Evolutionary conservation across 2,888 invertebrate genomes (phyloP), one percentile per base, ranked within the genome.

Genomic region (Nomada fabriciana): DNA sequence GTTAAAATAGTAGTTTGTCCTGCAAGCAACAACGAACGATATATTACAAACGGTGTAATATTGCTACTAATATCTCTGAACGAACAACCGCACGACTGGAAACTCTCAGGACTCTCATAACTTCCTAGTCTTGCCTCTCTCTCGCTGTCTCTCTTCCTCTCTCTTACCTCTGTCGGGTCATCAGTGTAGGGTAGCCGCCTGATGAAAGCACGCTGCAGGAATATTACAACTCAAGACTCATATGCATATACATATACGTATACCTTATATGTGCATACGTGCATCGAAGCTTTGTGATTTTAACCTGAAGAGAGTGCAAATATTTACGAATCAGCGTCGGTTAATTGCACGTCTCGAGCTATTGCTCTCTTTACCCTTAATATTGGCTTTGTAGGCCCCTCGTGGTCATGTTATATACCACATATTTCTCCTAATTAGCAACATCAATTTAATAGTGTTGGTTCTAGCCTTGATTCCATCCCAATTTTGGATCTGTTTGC

Each of bases 51-150:
- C 81, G 73, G 65, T 79, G 88, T 85, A 84, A 90, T 88, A 86
- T 86, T 81, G 83, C 82, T 78, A 74, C 83, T 88, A 88, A 90
- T 91, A 87, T 84, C 81, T 76, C 80, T n/a, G n/a, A 68, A 63
- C 69, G 73, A 70, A 73, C 63, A 61, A 57, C 65, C 60, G 68
- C 72, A 55, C 53, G 72, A 53, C 65, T 65, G 75, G 68, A 78
- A 82, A 80, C 87, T 86, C 86, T 86, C 87, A 78, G 84, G 85
- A 87, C 86, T 86, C 89, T 90, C 91, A 85, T 90, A 90, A 91
- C 90, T 90, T 90, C 86, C 85, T 82, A 76, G 75, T 25, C 67
- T 61, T 60, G 18, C 29, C 25, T 18, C 4, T 18, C n/a, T 53
- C 20, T 15, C 47, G 13, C 15, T 47, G 0, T 47, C 47, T 18